phyloP scores from a whole-genome alignment of 2,113 vertebrate species.

The Syngnathus scovelli region DNA sequence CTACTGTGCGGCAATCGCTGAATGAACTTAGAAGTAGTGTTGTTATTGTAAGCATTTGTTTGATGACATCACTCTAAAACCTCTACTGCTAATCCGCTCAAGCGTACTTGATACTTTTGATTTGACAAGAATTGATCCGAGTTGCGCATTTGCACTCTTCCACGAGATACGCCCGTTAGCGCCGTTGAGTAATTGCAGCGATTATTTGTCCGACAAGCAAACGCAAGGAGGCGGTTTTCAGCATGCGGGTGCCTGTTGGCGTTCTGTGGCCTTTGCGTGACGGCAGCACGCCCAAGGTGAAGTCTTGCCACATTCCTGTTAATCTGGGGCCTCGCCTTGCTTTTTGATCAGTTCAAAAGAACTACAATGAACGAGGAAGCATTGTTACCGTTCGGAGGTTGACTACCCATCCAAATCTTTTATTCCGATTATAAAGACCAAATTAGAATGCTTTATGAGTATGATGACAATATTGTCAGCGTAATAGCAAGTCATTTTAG shows the following conservation, averaged over 20 bases:
- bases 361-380: constrained; percentile 3
- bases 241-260: constrained; percentile 21
- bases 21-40: constrained; percentile 6
- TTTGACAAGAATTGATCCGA: not conserved
- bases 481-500: too few species aligned
- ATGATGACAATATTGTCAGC: too few species aligned
- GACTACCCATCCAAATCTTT: not conserved
- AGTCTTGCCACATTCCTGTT: constrained; percentile 22
- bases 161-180: not conserved
- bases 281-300: constrained; percentile 18
- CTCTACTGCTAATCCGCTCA: not conserved
- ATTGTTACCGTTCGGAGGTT: not conserved
- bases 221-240: constrained; percentile 19
- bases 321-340: not conserved
- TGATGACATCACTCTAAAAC: too few species aligned
- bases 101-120: not conserved
- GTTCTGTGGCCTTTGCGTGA: constrained; percentile 6
- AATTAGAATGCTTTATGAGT: too few species aligned
- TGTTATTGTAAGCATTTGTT: not conserved
- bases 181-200: constrained; percentile 1
- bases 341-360: constrained; percentile 15
- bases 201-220: constrained; percentile 7
- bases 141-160: not conserved
- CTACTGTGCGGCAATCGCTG: constrained; percentile 10
- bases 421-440: not conserved